phyloP scores from a whole-genome alignment of 2,888 invertebrate genomes.

The Metallyticus violacea region DNA sequence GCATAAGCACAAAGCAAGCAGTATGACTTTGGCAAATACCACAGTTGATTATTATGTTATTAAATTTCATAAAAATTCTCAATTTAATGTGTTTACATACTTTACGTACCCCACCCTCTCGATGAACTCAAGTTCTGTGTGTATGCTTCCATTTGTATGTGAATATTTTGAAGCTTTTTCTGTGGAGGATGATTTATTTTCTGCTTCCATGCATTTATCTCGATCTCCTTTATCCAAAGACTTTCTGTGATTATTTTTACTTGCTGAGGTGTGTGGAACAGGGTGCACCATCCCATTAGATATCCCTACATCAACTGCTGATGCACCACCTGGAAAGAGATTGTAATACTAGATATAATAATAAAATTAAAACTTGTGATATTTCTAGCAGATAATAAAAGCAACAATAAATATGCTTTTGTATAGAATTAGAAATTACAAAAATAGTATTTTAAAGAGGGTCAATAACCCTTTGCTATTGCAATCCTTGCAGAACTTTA shows the following conservation, averaged over 20 bases:
- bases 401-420: too few relatives aligned
- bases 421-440: too few relatives aligned
- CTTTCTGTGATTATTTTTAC: constrained; percentile 55
- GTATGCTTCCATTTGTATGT: constrained; percentile 48
- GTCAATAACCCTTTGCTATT: too few relatives aligned
- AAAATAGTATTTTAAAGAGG: too few relatives aligned
- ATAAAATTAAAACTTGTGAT: not conserved
- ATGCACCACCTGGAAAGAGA: not conserved
- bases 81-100: not conserved
- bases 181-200: constrained; percentile 37
- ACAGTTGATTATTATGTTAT: not conserved
- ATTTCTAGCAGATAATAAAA: too few relatives aligned
- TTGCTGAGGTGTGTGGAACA: constrained; percentile 29
- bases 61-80: not conserved
- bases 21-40: too few relatives aligned
- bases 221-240: constrained; percentile 50
- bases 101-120: constrained; percentile 47
- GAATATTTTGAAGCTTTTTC: constrained; percentile 47
- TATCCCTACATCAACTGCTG: constrained; percentile 21
- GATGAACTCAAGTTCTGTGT: constrained; percentile 50
- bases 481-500: too few relatives aligned
- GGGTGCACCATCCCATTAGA: constrained; percentile 28
- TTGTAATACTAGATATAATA: not conserved
- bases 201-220: constrained; percentile 20
- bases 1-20: too few relatives aligned